These are phyloP conservation scores for Halcyon senegalensis DNA, from an alignment of 2,113 vertebrate genomes.

Conservation along the genomic window DNA sequence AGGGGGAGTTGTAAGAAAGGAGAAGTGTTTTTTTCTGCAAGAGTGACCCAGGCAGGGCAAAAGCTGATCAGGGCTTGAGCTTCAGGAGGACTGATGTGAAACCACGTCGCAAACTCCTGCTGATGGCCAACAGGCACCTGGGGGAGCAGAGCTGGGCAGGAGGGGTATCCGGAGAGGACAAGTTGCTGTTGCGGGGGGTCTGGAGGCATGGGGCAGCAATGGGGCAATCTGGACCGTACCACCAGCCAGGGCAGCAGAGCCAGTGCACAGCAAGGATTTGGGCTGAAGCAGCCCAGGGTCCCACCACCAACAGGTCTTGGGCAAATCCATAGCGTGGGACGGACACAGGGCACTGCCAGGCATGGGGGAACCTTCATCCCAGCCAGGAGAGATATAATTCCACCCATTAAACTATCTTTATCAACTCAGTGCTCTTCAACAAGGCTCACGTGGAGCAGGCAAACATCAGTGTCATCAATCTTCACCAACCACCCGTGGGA, in stretches of 20 bases:
- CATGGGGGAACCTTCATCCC: fast-evolving
- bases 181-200: neutral
- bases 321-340: neutral
- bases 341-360: neutral
- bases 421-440: neutral
- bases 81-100: neutral
- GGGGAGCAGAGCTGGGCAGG: neutral
- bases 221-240: neutral
- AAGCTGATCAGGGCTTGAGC: neutral
- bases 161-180: neutral
- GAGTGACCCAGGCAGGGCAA: neutral
- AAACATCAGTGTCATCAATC: neutral
- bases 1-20: neutral
- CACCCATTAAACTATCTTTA: neutral
- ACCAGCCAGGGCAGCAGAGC: neutral
- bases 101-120: neutral
- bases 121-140: neutral
- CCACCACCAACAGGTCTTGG: neutral
- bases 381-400: neutral
- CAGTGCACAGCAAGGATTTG: neutral
- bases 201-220: neutral
- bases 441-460: neutral
- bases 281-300: neutral
- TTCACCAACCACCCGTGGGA: neutral
- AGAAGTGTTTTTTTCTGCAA: neutral